A percentile compares a stretch with the other conserved stretches of the same genome.
phyloP scores from a whole-genome alignment of 2,113 vertebrate species.

The Lathamus discolor region DNA sequence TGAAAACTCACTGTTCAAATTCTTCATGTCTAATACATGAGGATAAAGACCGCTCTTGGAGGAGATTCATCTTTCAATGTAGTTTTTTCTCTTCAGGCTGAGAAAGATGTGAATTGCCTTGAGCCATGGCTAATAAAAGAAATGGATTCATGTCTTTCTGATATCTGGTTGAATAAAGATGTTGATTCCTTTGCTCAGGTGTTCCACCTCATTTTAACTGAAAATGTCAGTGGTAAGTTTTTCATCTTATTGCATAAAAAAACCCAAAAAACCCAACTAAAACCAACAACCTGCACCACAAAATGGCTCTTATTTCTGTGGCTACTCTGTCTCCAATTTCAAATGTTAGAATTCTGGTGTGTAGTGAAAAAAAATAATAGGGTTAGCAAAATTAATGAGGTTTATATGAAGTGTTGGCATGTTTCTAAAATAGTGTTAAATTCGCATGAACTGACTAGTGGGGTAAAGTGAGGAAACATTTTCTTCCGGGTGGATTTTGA shows the following conservation, averaged over 20 bases:
- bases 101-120: conserved; percentile 79
- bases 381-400: not conserved
- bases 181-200: conserved; percentile 86
- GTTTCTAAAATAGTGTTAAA: not conserved
- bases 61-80: not conserved
- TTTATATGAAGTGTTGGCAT: not conserved
- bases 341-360: not conserved
- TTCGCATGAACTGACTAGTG: not conserved
- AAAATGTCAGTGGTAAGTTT: conserved; percentile 88
- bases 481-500: not conserved
- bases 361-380: not conserved
- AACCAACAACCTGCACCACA: not conserved
- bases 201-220: conserved; percentile 90
- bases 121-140: conserved; percentile 89
- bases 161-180: conserved; percentile 87
- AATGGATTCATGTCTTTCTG: conserved; percentile 92
- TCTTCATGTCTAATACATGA: not conserved
- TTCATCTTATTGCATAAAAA: not conserved
- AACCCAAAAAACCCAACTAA: not conserved
- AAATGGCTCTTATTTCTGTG: not conserved
- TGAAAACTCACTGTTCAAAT: not conserved
- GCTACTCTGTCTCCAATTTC: not conserved
- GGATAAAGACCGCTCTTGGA: not conserved
- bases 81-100: conserved; percentile 70
- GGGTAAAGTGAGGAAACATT: not conserved